Conservation (phyloP, 2,888 invertebrate genomes). For the Aspidapion aeneum region DNA sequence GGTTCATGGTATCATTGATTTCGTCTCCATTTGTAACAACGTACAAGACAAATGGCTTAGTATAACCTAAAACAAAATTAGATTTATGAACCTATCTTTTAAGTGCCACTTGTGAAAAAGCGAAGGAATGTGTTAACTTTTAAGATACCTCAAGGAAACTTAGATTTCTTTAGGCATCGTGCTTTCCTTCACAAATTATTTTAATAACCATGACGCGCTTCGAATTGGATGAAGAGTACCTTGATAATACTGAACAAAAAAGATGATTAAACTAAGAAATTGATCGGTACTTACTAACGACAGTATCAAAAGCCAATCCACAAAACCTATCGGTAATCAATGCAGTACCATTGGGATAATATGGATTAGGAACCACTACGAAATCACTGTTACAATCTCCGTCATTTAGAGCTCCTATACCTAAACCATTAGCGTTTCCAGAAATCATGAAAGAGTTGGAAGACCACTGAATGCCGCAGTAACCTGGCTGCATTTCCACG, state of each 20-base stretch:
- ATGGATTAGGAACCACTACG: slow-evolving; percentile 68
- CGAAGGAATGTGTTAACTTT: too few relatives aligned
- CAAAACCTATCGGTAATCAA: slow-evolving; percentile 67
- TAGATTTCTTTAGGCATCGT: too few relatives aligned
- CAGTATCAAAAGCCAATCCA: slow-evolving; percentile 63
- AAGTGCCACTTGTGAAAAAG: too few relatives aligned
- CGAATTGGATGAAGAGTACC: too few relatives aligned
- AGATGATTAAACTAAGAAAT: too few relatives aligned
- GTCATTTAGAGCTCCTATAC: slow-evolving; percentile 44
- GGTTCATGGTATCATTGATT: slow-evolving; percentile 32
- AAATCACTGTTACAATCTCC: slow-evolving; percentile 64
- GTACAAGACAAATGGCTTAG: slow-evolving; percentile 36
- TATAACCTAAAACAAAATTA: slow-evolving; percentile 27
- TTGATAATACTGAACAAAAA: too few relatives aligned
- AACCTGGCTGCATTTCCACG: slow-evolving; percentile 66
- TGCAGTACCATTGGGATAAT: slow-evolving; percentile 43
- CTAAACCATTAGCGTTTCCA: slow-evolving; percentile 51
- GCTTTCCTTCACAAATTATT: too few relatives aligned
- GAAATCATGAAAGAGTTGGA: slow-evolving; percentile 63
- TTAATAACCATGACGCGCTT: too few relatives aligned
- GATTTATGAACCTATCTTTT: too few relatives aligned
- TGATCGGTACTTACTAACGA: slow-evolving; percentile 60
- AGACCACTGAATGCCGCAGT: slow-evolving; percentile 67
- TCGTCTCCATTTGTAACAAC: slow-evolving; percentile 36
- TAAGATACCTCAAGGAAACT: too few relatives aligned